A percentile compares a stretch with the other conserved stretches of the same genome.
These are phyloP conservation scores for Xestoiulus laeticollis DNA, from an alignment of 2,888 invertebrate genomes.

Conservation along the genomic window DNA sequence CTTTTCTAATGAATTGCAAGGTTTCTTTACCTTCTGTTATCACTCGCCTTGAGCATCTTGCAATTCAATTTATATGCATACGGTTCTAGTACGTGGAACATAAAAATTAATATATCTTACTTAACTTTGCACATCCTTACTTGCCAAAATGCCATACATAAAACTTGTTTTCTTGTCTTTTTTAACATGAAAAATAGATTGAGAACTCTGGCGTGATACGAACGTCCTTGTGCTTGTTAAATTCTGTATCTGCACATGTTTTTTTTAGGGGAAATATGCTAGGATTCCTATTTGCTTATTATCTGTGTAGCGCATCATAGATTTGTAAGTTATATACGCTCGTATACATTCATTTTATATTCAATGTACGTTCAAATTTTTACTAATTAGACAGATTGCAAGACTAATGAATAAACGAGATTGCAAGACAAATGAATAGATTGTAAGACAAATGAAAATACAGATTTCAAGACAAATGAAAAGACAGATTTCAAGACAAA, in stretches of 20 bases:
- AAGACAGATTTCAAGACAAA: no score
- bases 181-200: background rate
- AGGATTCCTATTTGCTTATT: background rate
- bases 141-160: background rate
- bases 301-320: background rate
- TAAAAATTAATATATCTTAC: background rate
- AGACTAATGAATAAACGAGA: no score
- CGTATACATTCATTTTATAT: no score
- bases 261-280: background rate
- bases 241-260: background rate
- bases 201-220: background rate
- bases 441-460: no score
- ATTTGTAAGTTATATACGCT: background rate
- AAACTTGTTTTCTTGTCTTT: background rate
- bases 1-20: background rate
- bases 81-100: background rate
- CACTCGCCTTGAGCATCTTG: background rate
- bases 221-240: constrained; percentile 11
- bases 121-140: background rate
- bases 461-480: no score
- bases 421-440: no score
- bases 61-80: background rate
- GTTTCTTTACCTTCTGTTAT: background rate
- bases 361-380: no score
- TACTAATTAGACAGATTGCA: no score